These are phyloP conservation scores for Chionoecetes opilio DNA, from an alignment of 1,140 invertebrate species.

Conservation along the genomic window DNA sequence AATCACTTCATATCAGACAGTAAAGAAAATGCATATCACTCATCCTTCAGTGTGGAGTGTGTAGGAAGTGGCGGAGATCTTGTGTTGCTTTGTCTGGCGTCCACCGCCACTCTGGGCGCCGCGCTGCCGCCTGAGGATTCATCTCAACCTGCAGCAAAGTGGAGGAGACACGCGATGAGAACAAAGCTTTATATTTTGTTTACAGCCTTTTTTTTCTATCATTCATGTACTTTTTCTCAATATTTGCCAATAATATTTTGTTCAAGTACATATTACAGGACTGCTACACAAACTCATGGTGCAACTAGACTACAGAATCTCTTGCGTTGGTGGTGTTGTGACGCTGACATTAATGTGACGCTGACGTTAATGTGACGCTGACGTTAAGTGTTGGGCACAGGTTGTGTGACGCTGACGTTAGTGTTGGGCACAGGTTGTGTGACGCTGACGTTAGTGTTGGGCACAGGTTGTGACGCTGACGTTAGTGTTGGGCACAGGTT, in stretches of 20 bases:
- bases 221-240: slow-evolving; percentile 17
- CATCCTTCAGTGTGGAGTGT: background rate
- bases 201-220: background rate
- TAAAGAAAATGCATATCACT: slow-evolving; percentile 28
- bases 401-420: background rate
- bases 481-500: no score
- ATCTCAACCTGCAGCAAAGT: background rate
- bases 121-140: background rate
- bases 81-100: slow-evolving; percentile 37
- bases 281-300: slow-evolving; percentile 15
- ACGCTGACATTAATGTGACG: no score
- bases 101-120: slow-evolving; percentile 33
- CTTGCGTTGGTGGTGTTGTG: background rate
- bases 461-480: background rate
- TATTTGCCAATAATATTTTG: background rate
- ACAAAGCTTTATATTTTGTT: background rate
- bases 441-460: background rate
- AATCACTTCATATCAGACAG: background rate
- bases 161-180: background rate
- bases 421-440: slow-evolving; percentile 5
- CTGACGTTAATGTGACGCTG: no score
- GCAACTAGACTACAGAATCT: slow-evolving; percentile 8
- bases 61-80: background rate
- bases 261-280: background rate
- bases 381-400: background rate